A percentile compares a stretch with the other conserved stretches of the same genome.
Conservation (phyloP, 30 jellyfish, hydroid and myxozoan species). For the Morbakka virulenta region DNA sequence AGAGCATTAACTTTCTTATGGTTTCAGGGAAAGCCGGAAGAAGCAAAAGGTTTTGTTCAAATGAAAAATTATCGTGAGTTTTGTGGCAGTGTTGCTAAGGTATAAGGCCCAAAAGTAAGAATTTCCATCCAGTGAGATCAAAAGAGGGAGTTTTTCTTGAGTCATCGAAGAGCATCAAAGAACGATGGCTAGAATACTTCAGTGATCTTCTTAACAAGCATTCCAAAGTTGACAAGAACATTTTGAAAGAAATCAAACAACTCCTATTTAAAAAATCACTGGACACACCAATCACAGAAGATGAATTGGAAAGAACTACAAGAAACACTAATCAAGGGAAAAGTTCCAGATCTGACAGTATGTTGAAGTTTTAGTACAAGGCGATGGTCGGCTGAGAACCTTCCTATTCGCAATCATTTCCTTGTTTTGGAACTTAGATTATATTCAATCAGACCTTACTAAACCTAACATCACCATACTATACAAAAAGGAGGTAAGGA, state of each 20-base stretch:
- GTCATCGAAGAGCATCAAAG: conserved; percentile 13
- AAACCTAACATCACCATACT: conserved; percentile 25
- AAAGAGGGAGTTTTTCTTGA: conserved; percentile 13
- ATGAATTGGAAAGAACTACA: neutral
- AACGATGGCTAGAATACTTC: neutral
- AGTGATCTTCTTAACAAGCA: conserved; percentile 37
- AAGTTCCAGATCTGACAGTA: conserved; percentile 33
- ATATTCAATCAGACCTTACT: neutral
- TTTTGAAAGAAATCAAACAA: too few species aligned
- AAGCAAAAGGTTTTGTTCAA: neutral
- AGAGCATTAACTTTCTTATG: too few species aligned
- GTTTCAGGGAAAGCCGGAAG: conserved; percentile 19
- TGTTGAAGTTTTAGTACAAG: conserved; percentile 13
- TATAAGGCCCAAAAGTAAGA: conserved; percentile 4
- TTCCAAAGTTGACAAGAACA: conserved; percentile 8
- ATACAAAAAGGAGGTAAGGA: neutral
- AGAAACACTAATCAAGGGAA: neutral
- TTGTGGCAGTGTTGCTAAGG: conserved; percentile 18
- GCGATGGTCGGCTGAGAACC: neutral
- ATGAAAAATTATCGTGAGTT: neutral
- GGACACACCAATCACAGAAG: neutral
- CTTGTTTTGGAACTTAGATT: neutral
- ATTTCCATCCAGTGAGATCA: conserved; percentile 7
- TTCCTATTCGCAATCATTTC: neutral
- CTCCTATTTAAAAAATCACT: neutral